Percentiles rank a stretch among this genome's conserved stretches.
phyloP scores from a whole-genome alignment of 2,113 vertebrate genomes.

The Grallaria varia region DNA sequence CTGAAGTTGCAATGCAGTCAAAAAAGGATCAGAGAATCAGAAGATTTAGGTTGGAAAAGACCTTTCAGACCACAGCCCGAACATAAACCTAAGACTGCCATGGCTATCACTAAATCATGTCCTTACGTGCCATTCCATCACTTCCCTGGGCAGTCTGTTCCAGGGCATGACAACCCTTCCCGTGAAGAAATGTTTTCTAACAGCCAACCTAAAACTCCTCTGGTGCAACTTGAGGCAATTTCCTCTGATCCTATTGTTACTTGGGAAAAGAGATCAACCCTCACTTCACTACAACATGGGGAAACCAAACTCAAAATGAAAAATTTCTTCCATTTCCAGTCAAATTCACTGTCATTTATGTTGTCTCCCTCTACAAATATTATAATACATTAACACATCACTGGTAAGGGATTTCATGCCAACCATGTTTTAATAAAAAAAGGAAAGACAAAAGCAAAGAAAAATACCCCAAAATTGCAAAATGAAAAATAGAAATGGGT shows the following conservation, averaged over 20 bases:
- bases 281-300: neutral
- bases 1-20: neutral
- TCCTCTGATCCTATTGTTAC: neutral
- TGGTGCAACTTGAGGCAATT: neutral
- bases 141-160: neutral
- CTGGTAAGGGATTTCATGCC: neutral
- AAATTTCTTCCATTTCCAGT: neutral
- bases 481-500: neutral
- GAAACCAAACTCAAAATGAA: neutral
- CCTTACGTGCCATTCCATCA: neutral
- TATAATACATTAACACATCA: neutral
- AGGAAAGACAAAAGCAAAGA: neutral
- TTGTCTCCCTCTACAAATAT: neutral
- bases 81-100: neutral
- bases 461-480: neutral
- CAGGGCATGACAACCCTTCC: neutral
- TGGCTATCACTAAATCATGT: neutral
- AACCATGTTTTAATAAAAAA: neutral
- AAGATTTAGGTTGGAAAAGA: neutral
- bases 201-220: neutral
- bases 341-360: neutral
- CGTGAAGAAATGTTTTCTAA: neutral
- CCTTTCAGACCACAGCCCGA: neutral
- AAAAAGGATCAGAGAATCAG: neutral
- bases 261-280: neutral